phyloP scores from a whole-genome alignment of 2,113 vertebrate genomes.

The Struthio camelus region DNA sequence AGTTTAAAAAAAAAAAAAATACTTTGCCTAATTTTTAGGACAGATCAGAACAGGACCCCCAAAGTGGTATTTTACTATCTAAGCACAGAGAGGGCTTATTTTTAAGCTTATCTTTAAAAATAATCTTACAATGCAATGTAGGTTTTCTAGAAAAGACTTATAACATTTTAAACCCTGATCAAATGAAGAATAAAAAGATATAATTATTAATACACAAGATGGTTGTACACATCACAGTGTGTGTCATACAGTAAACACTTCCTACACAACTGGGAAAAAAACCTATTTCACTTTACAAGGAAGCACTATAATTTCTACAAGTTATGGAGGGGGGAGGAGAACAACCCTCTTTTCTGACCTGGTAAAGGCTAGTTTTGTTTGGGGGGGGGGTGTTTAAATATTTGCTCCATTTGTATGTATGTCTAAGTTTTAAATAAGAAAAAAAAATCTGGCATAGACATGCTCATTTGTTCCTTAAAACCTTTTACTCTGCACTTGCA shows the following conservation, averaged over 20 bases:
- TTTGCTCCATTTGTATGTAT: fast-evolving
- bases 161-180: neutral
- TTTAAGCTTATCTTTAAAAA: neutral
- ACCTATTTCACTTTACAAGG: neutral
- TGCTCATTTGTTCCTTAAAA: neutral
- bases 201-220: neutral
- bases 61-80: neutral
- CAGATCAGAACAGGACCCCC: neutral
- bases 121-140: neutral
- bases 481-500: neutral
- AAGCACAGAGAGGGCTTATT: neutral
- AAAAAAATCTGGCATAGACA: neutral
- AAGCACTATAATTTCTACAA: neutral
- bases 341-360: neutral
- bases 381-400: neutral
- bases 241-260: neutral
- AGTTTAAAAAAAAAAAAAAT: neutral
- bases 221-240: fast-evolving
- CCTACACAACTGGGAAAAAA: neutral
- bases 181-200: neutral
- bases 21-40: neutral
- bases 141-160: neutral
- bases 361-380: neutral
- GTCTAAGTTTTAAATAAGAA: neutral
- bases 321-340: fast-evolving